phyloP scores from a whole-genome alignment of 2,888 invertebrate genomes.

The Thymelicus lineola region DNA sequence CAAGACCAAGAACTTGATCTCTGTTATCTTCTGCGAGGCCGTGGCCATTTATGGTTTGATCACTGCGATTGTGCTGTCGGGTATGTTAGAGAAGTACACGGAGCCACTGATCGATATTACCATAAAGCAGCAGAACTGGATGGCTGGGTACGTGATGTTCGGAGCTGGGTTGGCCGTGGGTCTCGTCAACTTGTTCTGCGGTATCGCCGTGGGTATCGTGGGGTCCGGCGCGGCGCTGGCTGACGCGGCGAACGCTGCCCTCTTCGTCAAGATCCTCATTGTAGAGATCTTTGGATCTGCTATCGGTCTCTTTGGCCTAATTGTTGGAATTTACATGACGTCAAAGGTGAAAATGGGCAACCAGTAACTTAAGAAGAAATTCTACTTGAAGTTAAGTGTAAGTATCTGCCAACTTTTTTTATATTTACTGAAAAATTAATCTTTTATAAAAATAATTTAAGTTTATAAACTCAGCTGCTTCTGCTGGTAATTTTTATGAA shows the following conservation, averaged over 20 bases:
- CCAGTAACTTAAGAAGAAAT: conserved; percentile 75
- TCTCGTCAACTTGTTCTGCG: conserved; percentile 98
- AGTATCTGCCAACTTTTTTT: conserved; percentile 53
- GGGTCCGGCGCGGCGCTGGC: conserved; percentile 99
- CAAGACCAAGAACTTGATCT: conserved; percentile 99
- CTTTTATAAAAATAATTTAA: too few species aligned
- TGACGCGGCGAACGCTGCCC: conserved; percentile 97
- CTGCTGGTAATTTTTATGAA: too few species aligned
- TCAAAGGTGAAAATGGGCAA: conserved; percentile 93
- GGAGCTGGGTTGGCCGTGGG: conserved; percentile 98
- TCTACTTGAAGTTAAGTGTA: conserved; percentile 73
- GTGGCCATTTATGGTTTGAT: conserved; percentile 99
- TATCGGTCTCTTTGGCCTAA: conserved; percentile 99
- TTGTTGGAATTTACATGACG: conserved; percentile 98
- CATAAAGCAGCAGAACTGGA: conserved; percentile 88
- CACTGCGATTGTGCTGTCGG: conserved; percentile 98
- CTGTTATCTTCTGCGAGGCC: conserved; percentile 99
- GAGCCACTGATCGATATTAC: conserved; percentile 65
- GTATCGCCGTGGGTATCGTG: conserved; percentile 97
- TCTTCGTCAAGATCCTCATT: conserved; percentile 99
- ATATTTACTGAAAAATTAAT: neutral
- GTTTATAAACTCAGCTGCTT: too few species aligned
- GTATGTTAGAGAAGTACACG: conserved; percentile 88
- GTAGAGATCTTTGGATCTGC: conserved; percentile 99
- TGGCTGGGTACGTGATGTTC: conserved; percentile 97